Evolutionary conservation across 2,888 invertebrate genomes (phyloP).

Genomic region (Drosophila aldrichi): DNA sequence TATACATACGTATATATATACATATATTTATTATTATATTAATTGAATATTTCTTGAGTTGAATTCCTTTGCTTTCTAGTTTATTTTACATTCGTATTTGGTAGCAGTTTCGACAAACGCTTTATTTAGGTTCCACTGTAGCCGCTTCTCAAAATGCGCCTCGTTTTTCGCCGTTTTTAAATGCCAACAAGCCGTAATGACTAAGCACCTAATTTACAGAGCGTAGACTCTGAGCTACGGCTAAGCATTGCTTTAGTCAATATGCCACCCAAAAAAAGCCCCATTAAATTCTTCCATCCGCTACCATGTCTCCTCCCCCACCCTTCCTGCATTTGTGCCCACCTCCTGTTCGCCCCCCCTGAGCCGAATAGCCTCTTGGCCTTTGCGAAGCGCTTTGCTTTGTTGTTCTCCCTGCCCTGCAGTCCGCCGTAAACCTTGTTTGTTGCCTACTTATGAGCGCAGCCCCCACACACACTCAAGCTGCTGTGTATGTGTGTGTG

Average conservation of each 20-base stretch:
- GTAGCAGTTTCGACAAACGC: no score
- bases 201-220: conserved; percentile 60
- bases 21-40: no score
- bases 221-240: conserved; percentile 21
- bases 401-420: conserved; percentile 64
- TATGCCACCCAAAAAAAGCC: conserved; percentile 31
- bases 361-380: conserved; percentile 1
- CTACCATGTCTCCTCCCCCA: neutral
- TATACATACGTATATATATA: no score
- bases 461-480: conserved; percentile 42
- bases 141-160: conserved; percentile 6
- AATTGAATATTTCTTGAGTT: no score
- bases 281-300: neutral
- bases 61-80: no score
- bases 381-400: conserved; percentile 56
- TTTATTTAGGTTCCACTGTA: conserved; percentile 3
- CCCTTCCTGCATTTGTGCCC: neutral
- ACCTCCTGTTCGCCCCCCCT: neutral
- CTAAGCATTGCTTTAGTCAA: conserved; percentile 45
- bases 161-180: conserved; percentile 17
- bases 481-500: conserved; percentile 59
- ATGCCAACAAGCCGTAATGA: conserved; percentile 57
- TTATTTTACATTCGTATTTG: no score
- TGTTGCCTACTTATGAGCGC: conserved; percentile 59
- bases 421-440: conserved; percentile 23